Percentiles rank a stretch among this genome's conserved stretches.
These are phyloP conservation scores for Muntiacus reevesi DNA, from an alignment of 2,113 vertebrate genomes.

Conservation along the genomic window DNA sequence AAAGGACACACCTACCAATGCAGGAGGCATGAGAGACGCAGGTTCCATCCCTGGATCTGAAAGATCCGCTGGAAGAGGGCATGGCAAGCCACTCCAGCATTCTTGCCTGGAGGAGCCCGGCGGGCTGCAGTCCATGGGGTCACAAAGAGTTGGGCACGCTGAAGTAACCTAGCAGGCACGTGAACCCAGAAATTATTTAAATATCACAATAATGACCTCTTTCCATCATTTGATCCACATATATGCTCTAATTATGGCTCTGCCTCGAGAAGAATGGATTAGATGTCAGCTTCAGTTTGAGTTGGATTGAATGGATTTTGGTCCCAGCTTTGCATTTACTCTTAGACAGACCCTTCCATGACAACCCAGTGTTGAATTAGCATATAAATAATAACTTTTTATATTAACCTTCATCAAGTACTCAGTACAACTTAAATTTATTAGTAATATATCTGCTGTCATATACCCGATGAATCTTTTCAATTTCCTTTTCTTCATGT, in stretches of 20 bases:
- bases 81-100: not conserved
- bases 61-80: not conserved
- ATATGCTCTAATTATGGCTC: not conserved
- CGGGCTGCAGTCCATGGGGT: not conserved
- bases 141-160: not conserved
- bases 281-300: not conserved
- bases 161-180: not conserved
- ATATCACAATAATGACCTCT: not conserved
- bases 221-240: not conserved
- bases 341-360: not conserved
- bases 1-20: not conserved
- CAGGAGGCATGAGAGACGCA: not conserved
- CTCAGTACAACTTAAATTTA: not conserved
- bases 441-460: slow-evolving; percentile 18
- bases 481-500: slow-evolving; percentile 40
- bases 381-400: not conserved
- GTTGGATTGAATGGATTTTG: not conserved
- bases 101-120: not conserved
- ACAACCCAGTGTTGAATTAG: not conserved
- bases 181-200: not conserved
- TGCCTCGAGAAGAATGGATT: not conserved
- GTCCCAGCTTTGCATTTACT: not conserved
- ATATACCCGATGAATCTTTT: not conserved
- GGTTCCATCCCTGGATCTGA: not conserved
- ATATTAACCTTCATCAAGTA: not conserved